phyloP scores from a whole-genome alignment of 2,888 invertebrate species.

The Marronus borbonicus region DNA sequence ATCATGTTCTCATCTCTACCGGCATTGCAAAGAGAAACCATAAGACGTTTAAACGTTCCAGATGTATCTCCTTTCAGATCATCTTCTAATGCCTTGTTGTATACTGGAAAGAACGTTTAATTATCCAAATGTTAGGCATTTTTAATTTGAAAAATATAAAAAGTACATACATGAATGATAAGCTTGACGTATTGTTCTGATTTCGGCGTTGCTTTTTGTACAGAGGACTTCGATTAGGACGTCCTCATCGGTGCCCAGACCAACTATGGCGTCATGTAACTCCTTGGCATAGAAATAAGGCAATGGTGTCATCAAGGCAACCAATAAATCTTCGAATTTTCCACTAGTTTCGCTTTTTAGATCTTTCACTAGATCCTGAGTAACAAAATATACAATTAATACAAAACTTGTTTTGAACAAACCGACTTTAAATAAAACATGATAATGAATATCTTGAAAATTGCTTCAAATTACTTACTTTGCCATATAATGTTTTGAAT shows the following conservation, averaged over 20 bases:
- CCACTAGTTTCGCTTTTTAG: constrained; percentile 92
- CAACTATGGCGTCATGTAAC: constrained; percentile 87
- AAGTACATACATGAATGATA: constrained; percentile 81
- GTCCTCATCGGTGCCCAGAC: constrained; percentile 89
- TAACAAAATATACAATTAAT: constrained; percentile 40
- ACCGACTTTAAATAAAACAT: constrained; percentile 73
- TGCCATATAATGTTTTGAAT: constrained; percentile 91
- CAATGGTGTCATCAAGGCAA: constrained; percentile 89
- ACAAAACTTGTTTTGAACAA: neutral
- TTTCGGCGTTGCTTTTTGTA: constrained; percentile 89
- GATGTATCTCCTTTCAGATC: constrained; percentile 91
- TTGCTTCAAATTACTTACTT: constrained; percentile 71
- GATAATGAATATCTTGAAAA: constrained; percentile 8
- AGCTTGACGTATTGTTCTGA: constrained; percentile 83
- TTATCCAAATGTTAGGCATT: constrained; percentile 14
- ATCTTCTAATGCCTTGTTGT: constrained; percentile 82
- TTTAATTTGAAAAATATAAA: constrained; percentile 56
- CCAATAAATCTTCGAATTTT: constrained; percentile 86
- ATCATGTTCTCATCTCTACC: constrained; percentile 86
- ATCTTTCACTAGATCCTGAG: constrained; percentile 83
- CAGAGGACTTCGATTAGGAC: constrained; percentile 92
- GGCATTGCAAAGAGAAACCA: constrained; percentile 88
- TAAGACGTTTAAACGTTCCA: constrained; percentile 90
- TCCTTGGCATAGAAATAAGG: constrained; percentile 89
- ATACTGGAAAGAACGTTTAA: constrained; percentile 75